These are phyloP conservation scores for Drosophila orena DNA, from an alignment of 1,140 invertebrate species.

Conservation along the genomic window DNA sequence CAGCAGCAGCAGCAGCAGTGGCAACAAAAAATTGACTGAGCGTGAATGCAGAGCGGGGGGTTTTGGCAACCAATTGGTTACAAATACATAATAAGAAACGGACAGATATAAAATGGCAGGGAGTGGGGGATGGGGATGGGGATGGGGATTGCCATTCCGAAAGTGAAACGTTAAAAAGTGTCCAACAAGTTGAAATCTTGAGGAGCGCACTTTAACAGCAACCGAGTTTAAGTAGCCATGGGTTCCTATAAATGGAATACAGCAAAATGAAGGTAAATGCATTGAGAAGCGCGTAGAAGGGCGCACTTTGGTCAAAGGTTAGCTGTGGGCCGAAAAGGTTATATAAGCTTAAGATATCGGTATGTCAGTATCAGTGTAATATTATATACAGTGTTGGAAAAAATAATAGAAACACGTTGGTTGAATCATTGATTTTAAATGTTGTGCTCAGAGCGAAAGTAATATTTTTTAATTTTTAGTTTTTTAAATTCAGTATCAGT, in stretches of 20 bases:
- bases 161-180: constrained; percentile 36
- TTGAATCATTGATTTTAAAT: no score
- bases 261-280: background rate
- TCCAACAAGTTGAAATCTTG: constrained; percentile 2
- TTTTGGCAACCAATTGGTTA: constrained; percentile 41
- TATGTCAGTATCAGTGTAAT: no score
- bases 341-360: no score
- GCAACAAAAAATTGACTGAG: constrained; percentile 51
- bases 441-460: no score
- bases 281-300: background rate
- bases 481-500: no score
- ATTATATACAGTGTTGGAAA: no score
- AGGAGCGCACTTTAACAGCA: background rate
- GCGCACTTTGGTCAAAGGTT: no score
- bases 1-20: constrained; percentile 20
- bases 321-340: no score
- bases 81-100: constrained; percentile 64
- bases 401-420: no score
- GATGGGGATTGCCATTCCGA: background rate
- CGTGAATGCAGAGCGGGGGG: constrained; percentile 26
- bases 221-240: background rate
- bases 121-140: no score
- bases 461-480: no score
- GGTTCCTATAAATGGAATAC: no score
- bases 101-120: constrained; percentile 27